Evolutionary conservation across 92 coral and sea anemone genomes (phyloP).

Genomic region (Phenganax marumi): DNA sequence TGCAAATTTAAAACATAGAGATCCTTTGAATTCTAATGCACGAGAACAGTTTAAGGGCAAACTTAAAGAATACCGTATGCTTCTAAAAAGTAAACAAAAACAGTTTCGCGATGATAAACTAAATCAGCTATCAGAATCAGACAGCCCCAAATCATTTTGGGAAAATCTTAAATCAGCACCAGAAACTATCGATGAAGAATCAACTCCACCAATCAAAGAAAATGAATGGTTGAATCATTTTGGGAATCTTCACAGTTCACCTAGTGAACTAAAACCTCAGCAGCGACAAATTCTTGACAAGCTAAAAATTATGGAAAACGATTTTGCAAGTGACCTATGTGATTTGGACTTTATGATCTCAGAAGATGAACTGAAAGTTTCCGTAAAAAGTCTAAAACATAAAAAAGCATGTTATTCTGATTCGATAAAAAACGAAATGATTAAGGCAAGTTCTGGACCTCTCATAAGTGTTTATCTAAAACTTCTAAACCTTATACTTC

Average conservation of each 20-base stretch:
- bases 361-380: constrained; percentile 33
- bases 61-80: constrained; percentile 39
- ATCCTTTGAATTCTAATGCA: constrained; percentile 44
- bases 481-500: constrained; percentile 18
- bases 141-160: background rate
- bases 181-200: background rate
- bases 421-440: constrained; percentile 43
- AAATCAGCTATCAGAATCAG: background rate
- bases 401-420: constrained; percentile 36
- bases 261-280: background rate
- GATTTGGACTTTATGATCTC: constrained; percentile 23
- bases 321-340: background rate
- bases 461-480: constrained; percentile 16
- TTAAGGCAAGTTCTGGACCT: constrained; percentile 27
- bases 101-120: constrained; percentile 19
- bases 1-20: constrained; percentile 52
- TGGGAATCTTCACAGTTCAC: background rate
- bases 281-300: background rate
- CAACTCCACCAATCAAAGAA: background rate
- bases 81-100: constrained; percentile 41
- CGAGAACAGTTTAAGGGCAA: constrained; percentile 32
- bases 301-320: background rate
- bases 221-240: constrained; percentile 25
- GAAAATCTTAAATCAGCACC: background rate
- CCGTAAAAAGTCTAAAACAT: constrained; percentile 38